Evolutionary conservation across 2,888 invertebrate species (phyloP).

Genomic region (Sphaerophoria taeniata): DNA sequence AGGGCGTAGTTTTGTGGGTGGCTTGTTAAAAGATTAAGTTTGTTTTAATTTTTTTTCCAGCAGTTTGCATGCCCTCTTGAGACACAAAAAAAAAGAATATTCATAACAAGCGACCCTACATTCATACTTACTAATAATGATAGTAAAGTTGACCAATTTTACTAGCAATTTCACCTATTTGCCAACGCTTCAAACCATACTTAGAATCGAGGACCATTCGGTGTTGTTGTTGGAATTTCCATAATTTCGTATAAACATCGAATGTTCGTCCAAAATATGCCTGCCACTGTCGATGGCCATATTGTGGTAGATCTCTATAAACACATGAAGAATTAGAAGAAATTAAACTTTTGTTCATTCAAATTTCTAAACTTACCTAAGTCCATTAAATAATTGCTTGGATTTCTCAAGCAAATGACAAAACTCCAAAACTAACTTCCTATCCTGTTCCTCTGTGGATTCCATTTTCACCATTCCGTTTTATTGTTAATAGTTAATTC

Average conservation of each 20-base stretch:
- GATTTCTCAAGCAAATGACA: slow-evolving; percentile 98
- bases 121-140: slow-evolving; percentile 96
- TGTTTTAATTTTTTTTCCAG: slow-evolving; percentile 3
- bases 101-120: slow-evolving; percentile 82
- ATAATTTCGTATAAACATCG: slow-evolving; percentile 98
- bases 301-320: slow-evolving; percentile 95
- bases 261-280: slow-evolving; percentile 98
- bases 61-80: background rate
- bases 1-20: background rate
- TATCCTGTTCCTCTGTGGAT: slow-evolving; percentile 92
- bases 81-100: background rate
- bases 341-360: background rate
- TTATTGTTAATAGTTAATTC: slow-evolving; percentile 77
- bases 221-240: slow-evolving; percentile 99
- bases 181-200: slow-evolving; percentile 98
- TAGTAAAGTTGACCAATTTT: slow-evolving; percentile 99
- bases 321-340: background rate
- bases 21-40: slow-evolving; percentile 30
- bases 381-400: slow-evolving; percentile 97
- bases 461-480: slow-evolving; percentile 89
- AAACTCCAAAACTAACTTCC: slow-evolving; percentile 97
- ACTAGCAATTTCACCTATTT: slow-evolving; percentile 98
- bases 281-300: slow-evolving; percentile 99
- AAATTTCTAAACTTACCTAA: slow-evolving; percentile 86
- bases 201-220: slow-evolving; percentile 94